Evolutionary conservation across 2,113 vertebrate species (phyloP).

Genomic region (Leuciscus idus): DNA sequence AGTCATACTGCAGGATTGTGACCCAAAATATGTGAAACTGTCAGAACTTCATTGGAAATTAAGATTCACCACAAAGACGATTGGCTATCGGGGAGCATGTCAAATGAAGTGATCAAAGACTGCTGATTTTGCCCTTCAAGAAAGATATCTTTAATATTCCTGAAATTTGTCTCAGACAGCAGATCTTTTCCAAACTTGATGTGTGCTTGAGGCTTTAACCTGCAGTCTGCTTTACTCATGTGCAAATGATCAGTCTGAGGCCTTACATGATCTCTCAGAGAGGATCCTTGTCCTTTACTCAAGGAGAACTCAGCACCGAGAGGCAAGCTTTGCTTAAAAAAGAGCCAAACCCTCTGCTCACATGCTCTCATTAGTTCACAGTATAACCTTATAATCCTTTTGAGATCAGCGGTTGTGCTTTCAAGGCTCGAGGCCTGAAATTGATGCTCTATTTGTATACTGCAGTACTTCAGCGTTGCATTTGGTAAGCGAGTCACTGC

Average conservation of each 20-base stretch:
- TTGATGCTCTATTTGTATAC: slow-evolving; percentile 30
- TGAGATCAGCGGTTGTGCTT: slow-evolving; percentile 21
- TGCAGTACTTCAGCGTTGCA: neutral
- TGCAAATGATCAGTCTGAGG: neutral
- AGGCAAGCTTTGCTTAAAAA: slow-evolving; percentile 36
- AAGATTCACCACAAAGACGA: neutral
- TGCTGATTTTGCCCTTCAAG: neutral
- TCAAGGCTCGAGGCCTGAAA: slow-evolving; percentile 2
- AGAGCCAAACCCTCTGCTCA: slow-evolving; percentile 56
- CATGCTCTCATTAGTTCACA: slow-evolving; percentile 34
- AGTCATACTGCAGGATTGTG: neutral
- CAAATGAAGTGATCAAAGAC: slow-evolving; percentile 18
- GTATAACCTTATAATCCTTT: slow-evolving; percentile 20
- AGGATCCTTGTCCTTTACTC: slow-evolving; percentile 15
- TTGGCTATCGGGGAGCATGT: neutral
- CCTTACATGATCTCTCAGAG: neutral
- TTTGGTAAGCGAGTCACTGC: slow-evolving; percentile 8
- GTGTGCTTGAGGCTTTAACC: slow-evolving; percentile 17
- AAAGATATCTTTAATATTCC: slow-evolving; percentile 19
- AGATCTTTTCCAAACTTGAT: neutral
- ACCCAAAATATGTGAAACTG: neutral
- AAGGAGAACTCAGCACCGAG: slow-evolving; percentile 27
- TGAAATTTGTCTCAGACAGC: neutral
- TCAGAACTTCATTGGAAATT: neutral
- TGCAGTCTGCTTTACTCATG: slow-evolving; percentile 20